Evolutionary conservation across 1,140 invertebrate genomes (phyloP).

Genomic region (Drosophila ohnishii): DNA sequence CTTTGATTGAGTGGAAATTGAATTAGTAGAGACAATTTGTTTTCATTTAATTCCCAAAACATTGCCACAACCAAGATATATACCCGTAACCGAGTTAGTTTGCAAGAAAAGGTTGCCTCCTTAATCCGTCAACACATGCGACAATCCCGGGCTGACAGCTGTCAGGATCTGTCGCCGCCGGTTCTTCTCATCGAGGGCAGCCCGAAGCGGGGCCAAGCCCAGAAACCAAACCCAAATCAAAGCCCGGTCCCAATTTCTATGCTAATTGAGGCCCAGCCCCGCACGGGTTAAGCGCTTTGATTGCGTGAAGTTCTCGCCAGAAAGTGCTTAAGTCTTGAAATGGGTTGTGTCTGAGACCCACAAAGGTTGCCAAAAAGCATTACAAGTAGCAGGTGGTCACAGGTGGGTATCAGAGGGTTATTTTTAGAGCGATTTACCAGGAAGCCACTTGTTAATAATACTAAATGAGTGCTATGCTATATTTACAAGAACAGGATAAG

Average conservation of each 20-base stretch:
- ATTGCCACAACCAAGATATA: constrained; percentile 19
- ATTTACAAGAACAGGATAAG: background rate
- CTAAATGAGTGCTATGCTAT: background rate
- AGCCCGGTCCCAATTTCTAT: constrained; percentile 68
- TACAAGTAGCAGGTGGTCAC: constrained; percentile 22
- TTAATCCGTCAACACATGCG: constrained; percentile 51
- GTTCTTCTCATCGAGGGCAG: constrained; percentile 1
- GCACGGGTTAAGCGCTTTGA: constrained; percentile 22
- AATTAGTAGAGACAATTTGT: constrained; percentile 72
- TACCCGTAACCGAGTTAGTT: constrained; percentile 6
- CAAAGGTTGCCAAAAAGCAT: constrained; percentile 26
- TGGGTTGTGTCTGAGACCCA: constrained; percentile 15
- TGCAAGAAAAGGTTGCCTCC: constrained; percentile 3
- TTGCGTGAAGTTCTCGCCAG: constrained; percentile 44
- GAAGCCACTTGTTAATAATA: background rate
- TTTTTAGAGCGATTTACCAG: constrained; percentile 4
- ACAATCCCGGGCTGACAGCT: constrained; percentile 48
- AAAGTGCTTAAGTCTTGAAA: constrained; percentile 35
- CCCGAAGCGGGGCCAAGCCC: constrained; percentile 1
- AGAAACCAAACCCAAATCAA: constrained; percentile 58
- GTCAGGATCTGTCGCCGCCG: constrained; percentile 25
- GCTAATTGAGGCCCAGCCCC: constrained; percentile 63
- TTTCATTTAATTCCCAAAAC: constrained; percentile 65
- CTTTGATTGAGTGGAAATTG: constrained; percentile 67
- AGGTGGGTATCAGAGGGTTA: background rate